Conservation (phyloP, 2,797 vertebrate genomes). For the Anas bernieri region DNA sequence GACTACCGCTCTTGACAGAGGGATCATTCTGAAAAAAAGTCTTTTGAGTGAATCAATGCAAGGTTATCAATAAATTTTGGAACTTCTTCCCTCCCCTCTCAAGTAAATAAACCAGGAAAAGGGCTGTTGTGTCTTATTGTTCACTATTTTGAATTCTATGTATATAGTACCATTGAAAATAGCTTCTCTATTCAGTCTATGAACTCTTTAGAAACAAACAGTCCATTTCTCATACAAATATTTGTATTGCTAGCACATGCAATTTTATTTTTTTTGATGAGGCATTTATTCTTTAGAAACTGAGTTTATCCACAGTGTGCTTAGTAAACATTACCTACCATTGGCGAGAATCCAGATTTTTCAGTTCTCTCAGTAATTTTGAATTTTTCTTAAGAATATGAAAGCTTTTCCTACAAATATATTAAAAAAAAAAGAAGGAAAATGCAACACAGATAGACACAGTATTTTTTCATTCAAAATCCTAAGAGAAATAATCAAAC, state of each 20-base stretch:
- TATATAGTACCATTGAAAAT: rapidly evolving
- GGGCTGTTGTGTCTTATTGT: neutral
- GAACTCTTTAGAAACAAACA: neutral
- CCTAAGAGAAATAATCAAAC: neutral
- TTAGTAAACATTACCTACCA: constrained; percentile 83
- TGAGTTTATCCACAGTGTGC: neutral
- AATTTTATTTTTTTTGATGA: neutral
- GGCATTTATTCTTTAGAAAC: neutral
- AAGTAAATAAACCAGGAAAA: neutral
- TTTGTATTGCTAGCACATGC: neutral
- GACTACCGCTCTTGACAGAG: neutral
- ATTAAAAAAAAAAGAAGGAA: neutral
- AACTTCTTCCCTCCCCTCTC: neutral
- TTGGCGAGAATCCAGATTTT: constrained; percentile 97
- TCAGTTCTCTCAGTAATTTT: constrained; percentile 95
- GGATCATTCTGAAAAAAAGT: neutral
- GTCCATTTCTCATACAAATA: neutral
- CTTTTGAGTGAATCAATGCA: neutral
- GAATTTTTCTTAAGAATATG: constrained; percentile 98
- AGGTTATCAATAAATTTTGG: neutral
- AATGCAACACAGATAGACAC: neutral
- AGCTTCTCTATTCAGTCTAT: neutral
- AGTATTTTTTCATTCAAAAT: neutral
- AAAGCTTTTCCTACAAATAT: constrained; percentile 90
- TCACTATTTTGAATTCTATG: neutral